Evolutionary conservation across 2,888 invertebrate species (phyloP), one percentile per base, ranked within the genome.

Genomic region (Sphaerophoria taeniata): DNA sequence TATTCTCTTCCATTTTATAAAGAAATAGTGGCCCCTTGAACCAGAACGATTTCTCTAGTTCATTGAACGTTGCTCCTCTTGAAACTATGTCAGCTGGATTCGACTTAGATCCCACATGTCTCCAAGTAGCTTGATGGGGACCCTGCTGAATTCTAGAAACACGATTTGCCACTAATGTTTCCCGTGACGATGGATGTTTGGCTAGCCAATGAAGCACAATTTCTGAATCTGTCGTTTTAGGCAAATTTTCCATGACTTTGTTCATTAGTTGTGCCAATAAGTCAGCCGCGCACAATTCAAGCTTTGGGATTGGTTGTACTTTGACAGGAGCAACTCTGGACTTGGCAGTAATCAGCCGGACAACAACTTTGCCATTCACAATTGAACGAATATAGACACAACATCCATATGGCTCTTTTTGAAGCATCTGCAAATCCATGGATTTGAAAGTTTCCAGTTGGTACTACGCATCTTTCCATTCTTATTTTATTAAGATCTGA

Each of bases 371-470:
- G n/a, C n/a, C n/a, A n/a, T n/a, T n/a, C n/a, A n/a, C n/a, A n/a
- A n/a, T n/a, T n/a, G n/a, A n/a, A n/a, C n/a, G n/a, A n/a, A n/a
- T n/a, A n/a, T n/a, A n/a, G n/a, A n/a, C n/a, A n/a, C n/a, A n/a
- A 56, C 53, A 53, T 24, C 61, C 61, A 49, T 39, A 72, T n/a
- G 3, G 72, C 60, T 61, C 51, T 60, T 2, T 16, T 5, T 31
- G 72, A 72, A 3, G 60, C 72, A 39, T 72, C 72, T 4, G 60
- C 61, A 43, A 61, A 61, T 5, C 71, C 60, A 58, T 72, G 51
- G 9, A 60, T 31, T 12, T 71, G 11, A 14, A 33, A 34, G 14
- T 36, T 36, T n/a, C n/a, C n/a, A n/a, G n/a, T n/a, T n/a, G 47
- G 51, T 11, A 51, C 12, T 0, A 53, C 31, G 11, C 53, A 31